These are phyloP conservation scores for Hemicordylus capensis DNA, from an alignment of 2,113 vertebrate species.

Conservation along the genomic window DNA sequence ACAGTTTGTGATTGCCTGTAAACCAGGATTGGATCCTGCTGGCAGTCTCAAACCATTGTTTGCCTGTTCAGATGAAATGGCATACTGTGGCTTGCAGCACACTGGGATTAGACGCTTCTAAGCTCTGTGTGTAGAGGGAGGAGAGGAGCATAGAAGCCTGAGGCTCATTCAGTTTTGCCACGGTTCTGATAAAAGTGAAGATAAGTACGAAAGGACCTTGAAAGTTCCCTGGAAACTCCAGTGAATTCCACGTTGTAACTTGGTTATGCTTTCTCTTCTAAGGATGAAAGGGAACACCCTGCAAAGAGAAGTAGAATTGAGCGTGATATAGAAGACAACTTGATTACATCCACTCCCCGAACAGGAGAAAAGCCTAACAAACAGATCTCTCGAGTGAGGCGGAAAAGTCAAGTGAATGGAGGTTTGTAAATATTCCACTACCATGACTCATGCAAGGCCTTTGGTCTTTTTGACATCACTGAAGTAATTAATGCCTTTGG, in stretches of 20 bases:
- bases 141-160: background rate
- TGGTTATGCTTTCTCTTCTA: conserved; percentile 60
- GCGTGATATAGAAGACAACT: conserved; percentile 89
- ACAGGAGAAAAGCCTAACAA: conserved; percentile 82
- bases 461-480: accelerated
- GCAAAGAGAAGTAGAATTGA: conserved; percentile 89
- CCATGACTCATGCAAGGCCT: accelerated
- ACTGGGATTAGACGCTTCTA: background rate
- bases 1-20: too few species aligned
- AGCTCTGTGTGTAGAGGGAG: background rate
- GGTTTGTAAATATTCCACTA: conserved; percentile 74
- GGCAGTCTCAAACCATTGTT: background rate
- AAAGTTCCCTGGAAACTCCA: background rate
- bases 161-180: background rate
- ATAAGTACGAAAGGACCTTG: background rate
- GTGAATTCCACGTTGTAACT: background rate
- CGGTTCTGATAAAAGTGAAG: conserved; percentile 6
- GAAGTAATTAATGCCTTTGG: accelerated
- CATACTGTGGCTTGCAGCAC: background rate
- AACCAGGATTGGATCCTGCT: background rate
- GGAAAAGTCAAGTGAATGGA: conserved; percentile 91
- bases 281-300: conserved; percentile 92
- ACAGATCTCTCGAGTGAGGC: conserved; percentile 82
- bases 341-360: conserved; percentile 92
- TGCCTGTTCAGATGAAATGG: background rate